These are phyloP conservation scores for Zosterops borbonicus DNA, from an alignment of 2,113 vertebrate genomes.

Conservation along the genomic window DNA sequence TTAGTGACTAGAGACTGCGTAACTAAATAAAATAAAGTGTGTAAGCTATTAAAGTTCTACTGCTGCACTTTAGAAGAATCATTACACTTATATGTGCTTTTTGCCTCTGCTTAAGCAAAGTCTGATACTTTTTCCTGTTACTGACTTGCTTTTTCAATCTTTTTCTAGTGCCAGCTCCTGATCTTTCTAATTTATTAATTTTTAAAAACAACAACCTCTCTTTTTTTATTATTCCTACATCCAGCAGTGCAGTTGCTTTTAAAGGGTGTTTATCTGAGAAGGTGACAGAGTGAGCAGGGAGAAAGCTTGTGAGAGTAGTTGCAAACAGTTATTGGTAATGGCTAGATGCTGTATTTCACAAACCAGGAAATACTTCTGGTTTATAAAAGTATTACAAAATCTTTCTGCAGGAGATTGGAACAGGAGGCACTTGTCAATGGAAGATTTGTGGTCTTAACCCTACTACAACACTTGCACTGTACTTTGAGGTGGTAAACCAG, in stretches of 20 bases:
- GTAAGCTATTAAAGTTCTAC: not conserved
- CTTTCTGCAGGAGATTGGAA: conserved; percentile 90
- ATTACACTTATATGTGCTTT: not conserved
- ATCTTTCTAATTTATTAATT: not conserved
- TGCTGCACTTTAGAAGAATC: not conserved
- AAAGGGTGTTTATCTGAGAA: not conserved
- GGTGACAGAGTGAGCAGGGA: not conserved
- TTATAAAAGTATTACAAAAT: not conserved
- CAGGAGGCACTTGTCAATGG: conserved; percentile 95
- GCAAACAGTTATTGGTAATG: not conserved
- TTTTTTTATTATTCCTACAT: not conserved
- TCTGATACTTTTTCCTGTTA: not conserved
- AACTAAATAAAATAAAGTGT: not conserved
- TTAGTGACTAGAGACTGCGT: not conserved
- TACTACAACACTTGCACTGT: conserved; percentile 89
- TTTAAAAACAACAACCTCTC: not conserved
- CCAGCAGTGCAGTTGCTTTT: not conserved
- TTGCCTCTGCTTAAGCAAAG: not conserved
- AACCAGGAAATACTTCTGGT: not conserved
- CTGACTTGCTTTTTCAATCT: not conserved
- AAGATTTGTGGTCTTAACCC: conserved; percentile 95
- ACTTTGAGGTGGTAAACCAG: conserved; percentile 98
- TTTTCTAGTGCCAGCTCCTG: not conserved
- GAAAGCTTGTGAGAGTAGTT: not conserved
- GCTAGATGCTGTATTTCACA: not conserved